Percentiles rank a stretch among this genome's conserved stretches.
Conservation (phyloP, 2,797 vertebrate species). For the Pelodytes ibericus region DNA sequence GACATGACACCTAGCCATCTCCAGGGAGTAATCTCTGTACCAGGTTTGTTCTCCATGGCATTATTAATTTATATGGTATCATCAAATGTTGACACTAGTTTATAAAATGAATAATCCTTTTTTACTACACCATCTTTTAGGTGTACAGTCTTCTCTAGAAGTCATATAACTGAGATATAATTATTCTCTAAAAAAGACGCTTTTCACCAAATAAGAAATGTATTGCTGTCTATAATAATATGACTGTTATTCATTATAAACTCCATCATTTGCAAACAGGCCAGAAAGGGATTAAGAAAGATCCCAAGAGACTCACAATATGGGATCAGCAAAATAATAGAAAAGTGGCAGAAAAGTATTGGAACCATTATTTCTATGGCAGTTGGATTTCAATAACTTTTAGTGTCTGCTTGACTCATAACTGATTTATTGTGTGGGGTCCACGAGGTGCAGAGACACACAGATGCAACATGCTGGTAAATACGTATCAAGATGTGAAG, state of each 20-base stretch:
- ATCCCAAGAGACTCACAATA: conserved; percentile 17
- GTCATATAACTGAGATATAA: conserved; percentile 9
- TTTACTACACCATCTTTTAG: neutral
- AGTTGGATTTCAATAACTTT: neutral
- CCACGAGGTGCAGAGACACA: neutral
- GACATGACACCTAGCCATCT: no score
- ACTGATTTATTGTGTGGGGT: neutral
- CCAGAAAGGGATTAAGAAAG: conserved; percentile 13
- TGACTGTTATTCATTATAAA: conserved; percentile 22
- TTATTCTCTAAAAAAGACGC: neutral
- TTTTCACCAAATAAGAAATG: neutral
- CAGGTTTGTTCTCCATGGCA: neutral
- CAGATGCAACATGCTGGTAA: neutral
- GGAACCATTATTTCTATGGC: conserved; percentile 9
- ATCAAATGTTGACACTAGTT: neutral
- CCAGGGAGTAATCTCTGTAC: neutral
- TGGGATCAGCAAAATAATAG: conserved; percentile 12
- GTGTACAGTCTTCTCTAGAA: neutral
- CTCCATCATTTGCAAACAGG: conserved; percentile 12
- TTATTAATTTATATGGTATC: no score
- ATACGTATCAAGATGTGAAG: neutral
- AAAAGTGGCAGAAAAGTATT: conserved; percentile 23
- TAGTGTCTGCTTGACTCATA: neutral
- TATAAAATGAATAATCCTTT: neutral
- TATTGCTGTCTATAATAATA: neutral